Evolutionary conservation across 2,113 vertebrate genomes (phyloP).

Genomic region (Actinemys pallida): DNA sequence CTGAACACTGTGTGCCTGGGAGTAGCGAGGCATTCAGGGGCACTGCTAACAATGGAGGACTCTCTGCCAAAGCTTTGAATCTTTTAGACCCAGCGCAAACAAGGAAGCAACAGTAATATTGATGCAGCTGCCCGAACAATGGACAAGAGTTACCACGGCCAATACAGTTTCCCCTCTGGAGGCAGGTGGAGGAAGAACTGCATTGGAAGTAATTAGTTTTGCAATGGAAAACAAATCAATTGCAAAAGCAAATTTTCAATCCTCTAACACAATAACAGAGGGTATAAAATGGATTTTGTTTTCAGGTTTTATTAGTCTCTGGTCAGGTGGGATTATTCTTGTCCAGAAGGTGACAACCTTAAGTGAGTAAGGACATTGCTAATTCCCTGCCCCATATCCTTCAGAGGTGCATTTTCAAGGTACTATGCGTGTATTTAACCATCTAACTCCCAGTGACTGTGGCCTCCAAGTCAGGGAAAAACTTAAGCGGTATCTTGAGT

Average conservation of each 20-base stretch:
- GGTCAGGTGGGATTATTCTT: conserved; percentile 48
- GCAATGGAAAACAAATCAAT: conserved; percentile 78
- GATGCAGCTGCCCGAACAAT: conserved; percentile 46
- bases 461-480: not conserved
- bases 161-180: conserved; percentile 69
- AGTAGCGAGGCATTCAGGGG: not conserved
- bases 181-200: conserved; percentile 65
- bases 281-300: conserved; percentile 74
- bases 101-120: not conserved
- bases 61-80: conserved; percentile 13
- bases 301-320: conserved; percentile 70
- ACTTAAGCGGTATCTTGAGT: not conserved
- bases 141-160: conserved; percentile 32
- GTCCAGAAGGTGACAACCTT: conserved; percentile 30
- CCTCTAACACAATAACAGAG: conserved; percentile 71
- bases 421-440: not conserved
- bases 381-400: not conserved
- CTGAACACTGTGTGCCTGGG: accelerated
- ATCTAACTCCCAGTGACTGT: not conserved
- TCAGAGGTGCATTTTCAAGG: not conserved
- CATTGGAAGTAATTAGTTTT: conserved; percentile 75
- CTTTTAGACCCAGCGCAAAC: conserved; percentile 32
- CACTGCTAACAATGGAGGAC: not conserved
- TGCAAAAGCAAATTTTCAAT: conserved; percentile 76
- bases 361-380: not conserved